phyloP scores from a whole-genome alignment of 1,140 invertebrate species.

The Venturia canescens region DNA sequence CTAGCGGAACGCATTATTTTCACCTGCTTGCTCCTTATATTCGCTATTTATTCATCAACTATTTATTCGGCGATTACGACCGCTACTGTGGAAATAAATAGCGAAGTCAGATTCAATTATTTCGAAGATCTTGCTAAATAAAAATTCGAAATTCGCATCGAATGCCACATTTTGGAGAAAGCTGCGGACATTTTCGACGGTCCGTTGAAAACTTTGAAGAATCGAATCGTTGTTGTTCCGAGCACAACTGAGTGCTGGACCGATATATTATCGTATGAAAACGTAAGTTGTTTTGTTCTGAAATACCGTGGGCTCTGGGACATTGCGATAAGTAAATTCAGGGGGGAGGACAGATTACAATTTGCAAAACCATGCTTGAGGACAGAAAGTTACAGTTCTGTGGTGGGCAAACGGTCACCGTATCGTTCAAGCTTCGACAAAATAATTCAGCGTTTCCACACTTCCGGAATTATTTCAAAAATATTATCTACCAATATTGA shows the following conservation, averaged over 20 bases:
- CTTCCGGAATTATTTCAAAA: background rate
- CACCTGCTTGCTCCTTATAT: constrained; percentile 20
- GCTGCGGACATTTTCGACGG: constrained; percentile 26
- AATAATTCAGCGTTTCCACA: background rate
- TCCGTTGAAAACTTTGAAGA: background rate
- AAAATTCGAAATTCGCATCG: background rate
- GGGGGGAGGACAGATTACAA: background rate
- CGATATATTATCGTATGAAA: constrained; percentile 21
- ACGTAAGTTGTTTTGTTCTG: constrained; percentile 41
- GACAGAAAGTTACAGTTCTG: constrained; percentile 40
- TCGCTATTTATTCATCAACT: constrained; percentile 36
- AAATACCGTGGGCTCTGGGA: background rate
- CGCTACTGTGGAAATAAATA: constrained; percentile 26
- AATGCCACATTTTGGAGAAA: background rate
- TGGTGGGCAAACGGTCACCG: constrained; percentile 41
- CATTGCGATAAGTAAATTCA: background rate
- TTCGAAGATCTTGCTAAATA: constrained; percentile 46
- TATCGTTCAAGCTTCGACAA: constrained; percentile 30
- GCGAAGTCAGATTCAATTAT: constrained; percentile 27
- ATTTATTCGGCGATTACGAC: constrained; percentile 37
- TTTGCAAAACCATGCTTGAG: constrained; percentile 41
- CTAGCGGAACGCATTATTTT: constrained; percentile 27
- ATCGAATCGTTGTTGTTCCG: background rate
- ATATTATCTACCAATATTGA: background rate
- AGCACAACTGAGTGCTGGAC: background rate